Evolutionary conservation across 1,140 invertebrate genomes (phyloP).

Genomic region (Bombus waltoni): DNA sequence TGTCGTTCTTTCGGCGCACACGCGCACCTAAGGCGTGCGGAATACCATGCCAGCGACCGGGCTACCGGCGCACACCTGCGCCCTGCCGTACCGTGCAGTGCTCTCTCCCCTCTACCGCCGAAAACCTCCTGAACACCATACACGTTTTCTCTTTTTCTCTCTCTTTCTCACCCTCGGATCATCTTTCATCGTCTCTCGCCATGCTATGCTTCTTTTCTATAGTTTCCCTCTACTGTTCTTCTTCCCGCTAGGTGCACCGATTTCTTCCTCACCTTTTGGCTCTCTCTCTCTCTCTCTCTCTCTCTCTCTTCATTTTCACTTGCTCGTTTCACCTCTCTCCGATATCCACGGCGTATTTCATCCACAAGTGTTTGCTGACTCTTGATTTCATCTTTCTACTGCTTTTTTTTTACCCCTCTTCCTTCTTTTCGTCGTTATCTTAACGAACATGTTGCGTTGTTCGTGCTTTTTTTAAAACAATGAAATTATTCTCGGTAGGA

Average conservation of each 20-base stretch:
- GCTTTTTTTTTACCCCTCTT: background rate
- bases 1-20: constrained; percentile 36
- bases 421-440: background rate
- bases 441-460: background rate
- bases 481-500: background rate
- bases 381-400: background rate
- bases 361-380: background rate
- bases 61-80: constrained; percentile 50
- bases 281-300: background rate
- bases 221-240: background rate
- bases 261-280: background rate
- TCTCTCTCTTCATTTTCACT: background rate
- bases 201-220: background rate
- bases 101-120: constrained; percentile 5
- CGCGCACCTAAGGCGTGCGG: constrained; percentile 45
- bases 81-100: background rate
- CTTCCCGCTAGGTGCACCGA: background rate
- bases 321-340: too few species aligned
- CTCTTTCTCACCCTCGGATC: background rate
- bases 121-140: constrained; percentile 30
- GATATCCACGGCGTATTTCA: too few species aligned
- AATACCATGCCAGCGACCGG: constrained; percentile 48
- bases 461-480: background rate
- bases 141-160: background rate
- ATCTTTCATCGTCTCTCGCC: background rate